These are phyloP conservation scores for Drosophila mayri DNA, from an alignment of 1,140 invertebrate genomes.

Conservation along the genomic window DNA sequence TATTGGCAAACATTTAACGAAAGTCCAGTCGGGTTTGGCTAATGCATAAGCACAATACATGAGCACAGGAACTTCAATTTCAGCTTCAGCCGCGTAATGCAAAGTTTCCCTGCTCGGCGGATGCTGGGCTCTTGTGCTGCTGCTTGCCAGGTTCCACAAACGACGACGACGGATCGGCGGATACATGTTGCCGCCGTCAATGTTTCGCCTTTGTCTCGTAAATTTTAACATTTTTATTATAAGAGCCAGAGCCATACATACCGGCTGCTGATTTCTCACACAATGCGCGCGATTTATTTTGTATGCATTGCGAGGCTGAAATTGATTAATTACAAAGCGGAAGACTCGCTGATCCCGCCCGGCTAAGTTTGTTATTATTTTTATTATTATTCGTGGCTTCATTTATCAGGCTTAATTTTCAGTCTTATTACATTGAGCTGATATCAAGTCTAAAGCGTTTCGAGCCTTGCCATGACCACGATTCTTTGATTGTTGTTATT, in stretches of 20 bases:
- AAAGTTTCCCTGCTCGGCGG: conserved; percentile 30
- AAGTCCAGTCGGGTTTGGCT: conserved; percentile 40
- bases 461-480: conserved; percentile 26
- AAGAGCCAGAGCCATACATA: conserved; percentile 42
- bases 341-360: conserved; percentile 47
- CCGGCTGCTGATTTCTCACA: conserved; percentile 54
- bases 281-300: conserved; percentile 75
- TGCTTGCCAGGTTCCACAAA: conserved; percentile 1
- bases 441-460: conserved; percentile 30
- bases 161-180: conserved; percentile 13
- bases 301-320: conserved; percentile 69
- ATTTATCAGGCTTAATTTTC: conserved; percentile 67
- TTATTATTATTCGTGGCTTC: conserved; percentile 22
- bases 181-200: conserved; percentile 72
- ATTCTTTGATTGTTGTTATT: conserved; percentile 35
- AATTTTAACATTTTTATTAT: conserved; percentile 81
- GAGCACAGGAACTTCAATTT: conserved; percentile 26
- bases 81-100: conserved; percentile 14
- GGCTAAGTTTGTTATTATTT: conserved; percentile 31
- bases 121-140: conserved; percentile 27
- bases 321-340: conserved; percentile 79
- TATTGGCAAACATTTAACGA: conserved; percentile 69
- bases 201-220: conserved; percentile 78
- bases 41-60: conserved; percentile 35
- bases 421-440: conserved; percentile 25